Evolutionary conservation across 2,888 invertebrate species (phyloP).

Genomic region (Zaprionus bogoriensis): DNA sequence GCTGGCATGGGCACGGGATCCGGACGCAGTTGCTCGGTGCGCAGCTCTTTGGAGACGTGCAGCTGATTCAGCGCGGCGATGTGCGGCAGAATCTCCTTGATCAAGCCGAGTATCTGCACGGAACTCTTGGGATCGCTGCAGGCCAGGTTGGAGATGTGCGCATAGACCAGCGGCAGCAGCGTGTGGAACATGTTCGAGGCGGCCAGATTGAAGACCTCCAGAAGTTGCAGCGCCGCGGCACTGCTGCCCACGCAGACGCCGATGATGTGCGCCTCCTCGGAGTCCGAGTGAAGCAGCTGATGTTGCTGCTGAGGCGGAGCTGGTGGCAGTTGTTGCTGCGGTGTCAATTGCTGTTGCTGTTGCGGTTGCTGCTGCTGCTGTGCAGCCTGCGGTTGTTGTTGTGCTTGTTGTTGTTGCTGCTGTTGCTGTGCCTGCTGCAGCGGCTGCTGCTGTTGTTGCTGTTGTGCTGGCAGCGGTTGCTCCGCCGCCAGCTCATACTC

Average conservation of each 20-base stretch:
- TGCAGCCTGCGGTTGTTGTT: constrained; percentile 13
- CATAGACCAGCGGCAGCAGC: constrained; percentile 91
- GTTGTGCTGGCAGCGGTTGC: constrained; percentile 33
- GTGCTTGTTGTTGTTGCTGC: constrained; percentile 24
- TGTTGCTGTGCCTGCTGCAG: constrained; percentile 17
- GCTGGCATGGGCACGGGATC: constrained; percentile 69
- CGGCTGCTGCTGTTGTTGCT: constrained; percentile 28
- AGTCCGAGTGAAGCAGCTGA: constrained; percentile 72
- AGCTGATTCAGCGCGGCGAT: constrained; percentile 92
- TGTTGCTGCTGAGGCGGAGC: constrained; percentile 31
- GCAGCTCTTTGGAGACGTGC: constrained; percentile 79
- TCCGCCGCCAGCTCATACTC: constrained; percentile 77
- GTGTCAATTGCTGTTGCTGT: neutral
- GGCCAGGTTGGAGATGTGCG: constrained; percentile 91
- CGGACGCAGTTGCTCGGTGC: constrained; percentile 51
- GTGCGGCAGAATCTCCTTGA: constrained; percentile 94
- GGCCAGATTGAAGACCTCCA: constrained; percentile 82
- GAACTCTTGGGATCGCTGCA: constrained; percentile 93
- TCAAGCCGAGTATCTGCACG: constrained; percentile 92
- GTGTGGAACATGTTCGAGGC: constrained; percentile 86
- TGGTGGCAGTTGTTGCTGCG: constrained; percentile 3
- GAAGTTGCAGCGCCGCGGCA: constrained; percentile 77
- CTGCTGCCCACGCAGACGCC: constrained; percentile 16
- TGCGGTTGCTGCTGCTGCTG: constrained; percentile 20
- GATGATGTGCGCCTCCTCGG: constrained; percentile 75